Evolutionary conservation across 2,797 vertebrate species (phyloP).

Genomic region (Enteromius trimaculatus): DNA sequence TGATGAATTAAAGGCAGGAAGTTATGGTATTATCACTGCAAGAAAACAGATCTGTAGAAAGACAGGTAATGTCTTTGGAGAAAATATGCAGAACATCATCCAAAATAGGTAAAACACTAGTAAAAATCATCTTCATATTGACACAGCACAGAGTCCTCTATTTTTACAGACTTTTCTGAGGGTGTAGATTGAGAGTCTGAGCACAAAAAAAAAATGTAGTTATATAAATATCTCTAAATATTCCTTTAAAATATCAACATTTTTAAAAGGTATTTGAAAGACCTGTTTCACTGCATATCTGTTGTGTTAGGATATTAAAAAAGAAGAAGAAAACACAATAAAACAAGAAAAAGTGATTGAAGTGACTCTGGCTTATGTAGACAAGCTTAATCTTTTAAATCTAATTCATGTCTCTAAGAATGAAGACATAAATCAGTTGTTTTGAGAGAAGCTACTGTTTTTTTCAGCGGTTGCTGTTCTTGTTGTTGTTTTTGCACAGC

Average conservation of each 20-base stretch:
- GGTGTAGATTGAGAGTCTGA: background rate
- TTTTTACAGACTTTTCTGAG: background rate
- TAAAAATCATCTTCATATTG: background rate
- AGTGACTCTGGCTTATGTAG: slow-evolving; percentile 64
- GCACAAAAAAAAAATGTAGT: too few species aligned
- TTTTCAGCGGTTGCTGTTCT: slow-evolving; percentile 63
- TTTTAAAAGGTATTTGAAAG: background rate
- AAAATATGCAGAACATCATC: background rate
- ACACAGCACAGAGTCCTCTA: background rate
- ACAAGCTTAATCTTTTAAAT: slow-evolving; percentile 78
- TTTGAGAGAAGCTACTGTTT: slow-evolving; percentile 69
- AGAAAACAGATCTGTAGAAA: background rate
- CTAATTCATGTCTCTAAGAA: slow-evolving; percentile 71
- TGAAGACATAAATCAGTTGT: slow-evolving; percentile 70
- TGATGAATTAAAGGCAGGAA: background rate
- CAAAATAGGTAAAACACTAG: background rate
- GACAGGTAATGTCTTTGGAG: background rate
- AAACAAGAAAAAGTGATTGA: slow-evolving; percentile 13
- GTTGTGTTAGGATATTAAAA: slow-evolving; percentile 5
- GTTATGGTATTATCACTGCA: too few species aligned
- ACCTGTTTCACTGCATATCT: background rate
- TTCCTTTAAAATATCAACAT: background rate
- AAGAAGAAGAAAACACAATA: background rate
- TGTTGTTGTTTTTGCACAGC: slow-evolving; percentile 47
- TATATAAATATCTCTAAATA: background rate